These are phyloP conservation scores for Condylura cristata DNA, from an alignment of 2,113 vertebrate species.

Conservation along the genomic window DNA sequence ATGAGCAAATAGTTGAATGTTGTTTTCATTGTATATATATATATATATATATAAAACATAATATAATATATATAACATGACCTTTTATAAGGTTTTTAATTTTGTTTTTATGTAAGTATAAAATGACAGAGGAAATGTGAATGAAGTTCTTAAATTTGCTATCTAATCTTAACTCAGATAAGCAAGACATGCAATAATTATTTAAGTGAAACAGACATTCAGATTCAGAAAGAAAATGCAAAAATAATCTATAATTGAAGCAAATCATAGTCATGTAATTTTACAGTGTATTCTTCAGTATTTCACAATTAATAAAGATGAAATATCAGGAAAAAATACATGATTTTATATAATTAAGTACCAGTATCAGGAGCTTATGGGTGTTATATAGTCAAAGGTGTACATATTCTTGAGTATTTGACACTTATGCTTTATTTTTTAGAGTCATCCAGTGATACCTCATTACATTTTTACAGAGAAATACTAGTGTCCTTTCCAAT, in stretches of 20 bases:
- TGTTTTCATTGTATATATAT: too few species aligned
- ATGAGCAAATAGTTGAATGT: neutral
- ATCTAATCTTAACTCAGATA: neutral
- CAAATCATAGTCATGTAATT: neutral
- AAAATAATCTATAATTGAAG: neutral
- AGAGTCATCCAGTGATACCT: neutral
- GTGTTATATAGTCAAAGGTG: neutral
- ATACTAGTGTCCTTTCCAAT: neutral
- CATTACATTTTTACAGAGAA: neutral
- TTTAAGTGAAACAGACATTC: neutral
- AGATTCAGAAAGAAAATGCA: neutral
- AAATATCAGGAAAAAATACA: neutral
- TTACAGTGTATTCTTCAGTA: neutral
- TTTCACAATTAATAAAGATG: neutral
- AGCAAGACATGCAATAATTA: neutral
- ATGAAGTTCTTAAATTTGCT: neutral
- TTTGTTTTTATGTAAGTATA: neutral
- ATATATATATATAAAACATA: too few species aligned
- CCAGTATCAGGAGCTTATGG: neutral
- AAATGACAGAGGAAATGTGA: neutral
- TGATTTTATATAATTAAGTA: neutral
- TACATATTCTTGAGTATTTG: neutral
- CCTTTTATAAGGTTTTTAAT: too few species aligned
- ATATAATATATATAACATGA: too few species aligned
- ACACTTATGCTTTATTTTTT: neutral